A percentile compares a stretch with the other conserved stretches of the same genome.
Conservation (phyloP, 2,113 vertebrate species). For the Raphicerus campestris region DNA sequence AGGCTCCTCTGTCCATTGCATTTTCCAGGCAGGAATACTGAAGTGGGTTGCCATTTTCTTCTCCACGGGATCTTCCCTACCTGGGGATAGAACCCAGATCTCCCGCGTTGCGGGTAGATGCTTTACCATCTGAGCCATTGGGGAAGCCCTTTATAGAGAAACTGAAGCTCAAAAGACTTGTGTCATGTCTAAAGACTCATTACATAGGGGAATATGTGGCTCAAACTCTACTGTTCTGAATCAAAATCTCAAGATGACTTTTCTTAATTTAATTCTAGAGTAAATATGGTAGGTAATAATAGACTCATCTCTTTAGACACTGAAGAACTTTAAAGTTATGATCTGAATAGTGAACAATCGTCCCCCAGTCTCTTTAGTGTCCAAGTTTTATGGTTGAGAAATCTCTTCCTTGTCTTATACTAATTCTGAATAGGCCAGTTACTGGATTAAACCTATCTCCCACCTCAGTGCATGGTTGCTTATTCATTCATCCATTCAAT, state of each 20-base stretch:
- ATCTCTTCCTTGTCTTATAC: background rate
- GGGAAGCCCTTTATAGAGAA: background rate
- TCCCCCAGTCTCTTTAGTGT: background rate
- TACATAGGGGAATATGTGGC: background rate
- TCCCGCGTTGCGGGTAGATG: fast-evolving
- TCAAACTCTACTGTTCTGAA: background rate
- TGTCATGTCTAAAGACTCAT: background rate
- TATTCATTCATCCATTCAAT: background rate
- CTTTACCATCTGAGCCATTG: background rate
- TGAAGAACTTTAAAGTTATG: background rate
- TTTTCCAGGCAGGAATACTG: background rate
- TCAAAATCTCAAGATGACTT: background rate
- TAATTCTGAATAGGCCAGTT: background rate
- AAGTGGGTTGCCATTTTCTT: background rate
- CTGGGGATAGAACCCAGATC: fast-evolving
- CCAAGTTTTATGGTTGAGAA: background rate
- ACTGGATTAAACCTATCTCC: background rate
- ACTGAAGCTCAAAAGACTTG: background rate
- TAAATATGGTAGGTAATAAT: background rate
- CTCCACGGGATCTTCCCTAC: background rate
- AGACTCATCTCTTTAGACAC: background rate
- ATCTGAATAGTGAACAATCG: background rate
- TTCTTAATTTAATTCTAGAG: background rate
- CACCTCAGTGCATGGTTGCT: background rate
- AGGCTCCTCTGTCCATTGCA: background rate